These are phyloP conservation scores for Odontophorus gujanensis DNA, from an alignment of 2,113 vertebrate genomes.

Conservation along the genomic window DNA sequence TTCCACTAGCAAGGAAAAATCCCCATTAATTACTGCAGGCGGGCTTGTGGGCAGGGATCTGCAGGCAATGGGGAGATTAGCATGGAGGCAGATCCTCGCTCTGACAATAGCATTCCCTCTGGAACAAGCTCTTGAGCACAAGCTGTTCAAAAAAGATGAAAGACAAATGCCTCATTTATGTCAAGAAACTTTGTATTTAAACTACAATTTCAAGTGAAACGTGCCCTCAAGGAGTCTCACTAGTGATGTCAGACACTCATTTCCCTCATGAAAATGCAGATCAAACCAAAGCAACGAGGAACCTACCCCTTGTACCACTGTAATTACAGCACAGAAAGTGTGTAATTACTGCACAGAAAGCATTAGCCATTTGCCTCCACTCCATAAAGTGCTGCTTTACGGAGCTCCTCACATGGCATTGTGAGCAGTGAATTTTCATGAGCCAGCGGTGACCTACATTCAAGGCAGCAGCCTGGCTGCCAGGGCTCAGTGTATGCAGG, in stretches of 20 bases:
- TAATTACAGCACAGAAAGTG: neutral
- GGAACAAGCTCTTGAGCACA: neutral
- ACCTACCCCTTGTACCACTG: neutral
- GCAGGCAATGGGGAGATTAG: neutral
- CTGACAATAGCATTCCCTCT: neutral
- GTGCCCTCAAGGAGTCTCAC: neutral
- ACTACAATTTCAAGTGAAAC: neutral
- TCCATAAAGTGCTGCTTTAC: neutral
- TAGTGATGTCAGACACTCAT: neutral
- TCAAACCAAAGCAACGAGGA: neutral
- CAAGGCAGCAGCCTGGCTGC: conserved; percentile 23
- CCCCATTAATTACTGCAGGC: neutral
- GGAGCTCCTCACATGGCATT: neutral
- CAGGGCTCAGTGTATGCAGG: neutral
- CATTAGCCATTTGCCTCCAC: neutral
- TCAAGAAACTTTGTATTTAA: neutral
- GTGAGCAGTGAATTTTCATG: conserved; percentile 36
- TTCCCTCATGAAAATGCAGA: neutral
- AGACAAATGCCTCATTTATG: neutral
- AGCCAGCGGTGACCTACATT: conserved; percentile 64
- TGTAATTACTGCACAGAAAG: neutral
- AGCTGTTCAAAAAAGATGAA: conserved; percentile 36
- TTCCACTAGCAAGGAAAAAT: neutral
- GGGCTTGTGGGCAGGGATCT: neutral
- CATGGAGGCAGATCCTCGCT: neutral